Evolutionary conservation across 1,140 invertebrate genomes (phyloP), one percentile per base, ranked within the genome.

Genomic region (Maconellicoccus hirsutus): DNA sequence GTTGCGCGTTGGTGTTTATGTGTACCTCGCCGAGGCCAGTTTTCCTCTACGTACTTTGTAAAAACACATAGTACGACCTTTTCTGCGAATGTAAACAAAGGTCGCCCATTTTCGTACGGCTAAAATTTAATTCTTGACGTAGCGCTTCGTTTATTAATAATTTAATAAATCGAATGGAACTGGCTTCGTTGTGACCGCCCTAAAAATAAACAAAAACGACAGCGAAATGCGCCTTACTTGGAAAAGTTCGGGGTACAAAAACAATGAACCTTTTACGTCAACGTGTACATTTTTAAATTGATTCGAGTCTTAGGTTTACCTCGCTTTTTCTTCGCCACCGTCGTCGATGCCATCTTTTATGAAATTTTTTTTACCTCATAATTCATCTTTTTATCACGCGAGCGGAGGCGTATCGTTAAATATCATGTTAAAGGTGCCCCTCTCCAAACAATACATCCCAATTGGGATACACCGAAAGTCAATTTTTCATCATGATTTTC

Each of bases 301-400:
- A 52, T 52, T 52, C 42, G 42, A 8, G 3, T 3, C 29, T 3
- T 33, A 6, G 4, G 29, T 33, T 33, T 33, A 33, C 12, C 12
- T 33, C n/a, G n/a, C n/a, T 33, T 33, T 33, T 33, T 33, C 29
- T 33, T 33, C 29, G 33, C 33, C 33, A 14, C 14, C 33, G 33
- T 38, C 6, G 6, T 52, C 42, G 12, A 52, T 3, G n/a, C 42
- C n/a, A n/a, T n/a, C n/a, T n/a, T n/a, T n/a, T n/a, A 16, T 33
- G 29, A 33, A 33, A 33, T 33, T 33, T 33, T n/a, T 52, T 16
- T 16, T 3, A 52, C 12, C 42, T 52, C 42, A 52, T 52, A 52
- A 52, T 52, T 52, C 42, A 52, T 52, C 42, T 52, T 52, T 52
- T 52, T 52, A 52, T 52, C 42, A 52, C 42, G 42, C 42, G n/a